phyloP scores from a whole-genome alignment of 92 coral and sea anemone species.

The Montipora capitata region DNA sequence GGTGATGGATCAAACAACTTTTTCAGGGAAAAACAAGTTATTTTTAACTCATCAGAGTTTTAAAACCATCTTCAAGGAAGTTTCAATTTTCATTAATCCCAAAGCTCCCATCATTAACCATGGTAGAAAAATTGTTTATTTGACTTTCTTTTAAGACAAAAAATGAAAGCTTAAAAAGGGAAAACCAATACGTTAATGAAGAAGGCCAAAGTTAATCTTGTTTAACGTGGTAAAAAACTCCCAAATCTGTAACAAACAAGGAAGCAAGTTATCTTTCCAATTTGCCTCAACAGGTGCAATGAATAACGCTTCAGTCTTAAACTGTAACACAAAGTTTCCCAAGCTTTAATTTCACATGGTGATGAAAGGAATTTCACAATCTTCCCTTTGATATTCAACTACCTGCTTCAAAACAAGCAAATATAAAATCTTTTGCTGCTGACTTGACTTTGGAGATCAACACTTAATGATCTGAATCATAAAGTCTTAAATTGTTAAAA shows the following conservation, averaged over 20 bases:
- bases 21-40: neutral
- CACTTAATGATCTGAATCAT: no score
- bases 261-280: neutral
- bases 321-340: neutral
- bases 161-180: neutral
- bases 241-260: neutral
- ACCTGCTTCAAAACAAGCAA: no score
- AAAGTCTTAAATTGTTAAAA: no score
- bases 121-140: neutral
- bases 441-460: no score
- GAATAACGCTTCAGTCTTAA: neutral
- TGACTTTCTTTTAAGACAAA: neutral
- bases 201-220: neutral
- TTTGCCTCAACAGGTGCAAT: slow-evolving; percentile 13
- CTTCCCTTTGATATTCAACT: no score
- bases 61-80: neutral
- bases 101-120: accelerated
- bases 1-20: neutral
- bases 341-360: neutral
- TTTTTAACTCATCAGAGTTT: neutral
- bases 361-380: neutral
- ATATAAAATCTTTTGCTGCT: neutral
- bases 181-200: neutral
- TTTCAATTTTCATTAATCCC: neutral
- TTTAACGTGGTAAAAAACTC: neutral